phyloP scores from a whole-genome alignment of 2,888 invertebrate genomes.

The Agrotis segetum region DNA sequence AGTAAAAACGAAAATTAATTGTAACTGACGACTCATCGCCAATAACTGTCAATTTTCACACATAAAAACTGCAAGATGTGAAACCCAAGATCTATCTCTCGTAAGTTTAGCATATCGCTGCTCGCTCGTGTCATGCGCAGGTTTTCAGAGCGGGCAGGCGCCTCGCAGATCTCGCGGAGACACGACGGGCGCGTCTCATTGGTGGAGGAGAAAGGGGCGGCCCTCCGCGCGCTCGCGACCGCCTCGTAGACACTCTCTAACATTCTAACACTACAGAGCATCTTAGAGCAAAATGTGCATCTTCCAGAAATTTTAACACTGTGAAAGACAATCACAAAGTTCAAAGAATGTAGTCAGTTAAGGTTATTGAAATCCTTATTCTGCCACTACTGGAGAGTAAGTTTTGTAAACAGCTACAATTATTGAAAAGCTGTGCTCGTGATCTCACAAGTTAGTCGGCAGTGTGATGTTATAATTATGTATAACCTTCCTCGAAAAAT shows the following conservation, averaged over 20 bases:
- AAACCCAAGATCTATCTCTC: conserved; percentile 1
- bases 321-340: too few relatives aligned
- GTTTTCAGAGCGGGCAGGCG: conserved; percentile 62
- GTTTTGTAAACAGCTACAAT: neutral
- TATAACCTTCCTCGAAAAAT: too few relatives aligned
- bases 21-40: neutral
- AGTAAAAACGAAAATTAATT: too few relatives aligned
- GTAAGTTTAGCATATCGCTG: conserved; percentile 27
- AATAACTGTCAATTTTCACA: neutral
- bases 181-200: conserved; percentile 78
- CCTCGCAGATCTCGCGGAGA: conserved; percentile 79
- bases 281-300: conserved; percentile 16
- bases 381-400: neutral
- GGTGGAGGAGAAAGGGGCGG: conserved; percentile 86
- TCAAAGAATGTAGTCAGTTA: neutral
- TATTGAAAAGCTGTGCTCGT: too few relatives aligned
- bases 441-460: too few relatives aligned
- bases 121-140: conserved; percentile 47
- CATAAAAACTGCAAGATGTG: conserved; percentile 16
- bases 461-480: too few relatives aligned
- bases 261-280: neutral
- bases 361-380: neutral
- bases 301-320: neutral
- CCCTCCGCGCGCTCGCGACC: conserved; percentile 69
- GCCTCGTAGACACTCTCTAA: conserved; percentile 65